Evolutionary conservation across 2,888 invertebrate genomes (phyloP).

Genomic region (Euspilapteryx auroguttella): DNA sequence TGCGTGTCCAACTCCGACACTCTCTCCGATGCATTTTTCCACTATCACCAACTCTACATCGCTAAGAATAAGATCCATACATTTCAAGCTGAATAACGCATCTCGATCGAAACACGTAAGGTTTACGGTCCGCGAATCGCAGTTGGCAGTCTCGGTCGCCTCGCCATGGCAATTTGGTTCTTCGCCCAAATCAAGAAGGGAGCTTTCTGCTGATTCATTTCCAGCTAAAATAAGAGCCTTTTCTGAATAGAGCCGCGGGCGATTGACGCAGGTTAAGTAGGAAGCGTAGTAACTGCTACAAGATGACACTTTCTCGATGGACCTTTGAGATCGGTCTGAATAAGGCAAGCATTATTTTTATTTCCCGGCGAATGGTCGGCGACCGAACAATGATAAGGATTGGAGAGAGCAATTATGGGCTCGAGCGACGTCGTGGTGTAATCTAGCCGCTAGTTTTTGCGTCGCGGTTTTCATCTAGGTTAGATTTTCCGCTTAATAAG

Average conservation of each 20-base stretch:
- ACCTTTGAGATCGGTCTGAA: slow-evolving; percentile 39
- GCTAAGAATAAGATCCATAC: slow-evolving; percentile 33
- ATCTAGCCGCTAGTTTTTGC: slow-evolving; percentile 23
- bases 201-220: slow-evolving; percentile 40
- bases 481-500: slow-evolving; percentile 31
- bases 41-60: too few species aligned
- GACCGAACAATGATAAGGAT: too few species aligned
- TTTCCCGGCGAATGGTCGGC: too few species aligned
- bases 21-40: too few species aligned
- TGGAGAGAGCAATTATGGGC: too few species aligned
- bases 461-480: slow-evolving; percentile 19
- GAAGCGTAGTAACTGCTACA: slow-evolving; percentile 47
- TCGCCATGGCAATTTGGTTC: slow-evolving; percentile 45
- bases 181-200: slow-evolving; percentile 34
- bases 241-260: slow-evolving; percentile 37
- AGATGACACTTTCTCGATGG: slow-evolving; percentile 58
- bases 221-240: slow-evolving; percentile 44
- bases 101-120: slow-evolving; percentile 44
- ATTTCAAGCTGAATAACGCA: too few species aligned
- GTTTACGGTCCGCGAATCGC: slow-evolving; percentile 59
- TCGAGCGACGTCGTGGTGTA: slow-evolving; percentile 10
- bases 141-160: slow-evolving; percentile 50
- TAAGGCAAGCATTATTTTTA: slow-evolving; percentile 50
- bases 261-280: slow-evolving; percentile 39
- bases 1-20: slow-evolving; percentile 20